Evolutionary conservation across 2,888 invertebrate genomes (phyloP), one percentile per base, ranked within the genome.

Genomic region (Acronicta leporina): DNA sequence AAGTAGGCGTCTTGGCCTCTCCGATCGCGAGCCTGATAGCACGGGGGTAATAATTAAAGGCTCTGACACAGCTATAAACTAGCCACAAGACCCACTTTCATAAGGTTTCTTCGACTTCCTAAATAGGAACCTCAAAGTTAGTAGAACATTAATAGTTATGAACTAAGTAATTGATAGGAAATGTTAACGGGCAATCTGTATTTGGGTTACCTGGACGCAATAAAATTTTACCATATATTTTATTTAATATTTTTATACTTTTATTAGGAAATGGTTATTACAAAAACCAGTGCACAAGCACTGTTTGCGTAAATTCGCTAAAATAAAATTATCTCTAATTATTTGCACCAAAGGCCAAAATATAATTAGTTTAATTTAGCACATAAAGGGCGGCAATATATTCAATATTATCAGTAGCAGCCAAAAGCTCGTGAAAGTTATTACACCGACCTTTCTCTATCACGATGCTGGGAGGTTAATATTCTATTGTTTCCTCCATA

Each of bases 11-110:
- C 77, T 72, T 73, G 63, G 78, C 76, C 71, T 78, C 77, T 74
- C 73, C 79, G 88, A 88, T 88, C 73, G 79, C 75, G 7, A 61
- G 60, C 16, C 48, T 63, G 81, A 79, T 79, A 86, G 80, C 79
- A 79, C 70, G 66, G 63, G 66, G 72, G 79, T 62, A 82, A 86
- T 86, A 87, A 88, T 88, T 88, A 88, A 87, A 87, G 82, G 68
- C 78, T 81, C 85, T 85, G 85, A 87, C 85, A 77, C 79, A 77
- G 84, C 84, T 75, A 82, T 83, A 84, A 76, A 76, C 40, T 35
- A 77, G 52, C 72, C 68, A 63, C 69, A 44, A 76, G 64, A 71
- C 71, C 78, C 60, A 82, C 56, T 81, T 81, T 79, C 58, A 60
- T 68, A 59, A 72, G 58, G 63, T 64, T 71, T 65, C 69, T 80